Evolutionary conservation across 2,797 vertebrate genomes (phyloP), one percentile per base, ranked within the genome.

Genomic region (Chelidonichthys spinosus): DNA sequence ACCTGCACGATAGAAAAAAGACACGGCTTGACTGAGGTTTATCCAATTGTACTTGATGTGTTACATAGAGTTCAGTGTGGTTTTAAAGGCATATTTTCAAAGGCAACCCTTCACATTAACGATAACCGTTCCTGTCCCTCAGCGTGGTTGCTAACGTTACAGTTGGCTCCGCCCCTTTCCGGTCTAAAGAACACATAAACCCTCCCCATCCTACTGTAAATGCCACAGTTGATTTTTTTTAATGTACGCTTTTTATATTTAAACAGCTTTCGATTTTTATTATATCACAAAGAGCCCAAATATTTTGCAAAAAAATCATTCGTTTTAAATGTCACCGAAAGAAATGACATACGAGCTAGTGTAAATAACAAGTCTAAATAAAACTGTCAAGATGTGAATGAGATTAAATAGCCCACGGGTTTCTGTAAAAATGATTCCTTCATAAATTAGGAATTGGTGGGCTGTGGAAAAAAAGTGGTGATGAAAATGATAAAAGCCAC

Each of bases 61-160:
- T 55, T 10, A 43, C 18, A 43, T 7, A 39, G 7, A 0, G 42
- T 62, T 85, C 50, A 87, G 50, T 56, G 3, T 5, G 63, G 46
- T 40, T 77, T 69, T 62, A 62, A n/a, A 78, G 7, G 40, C 82
- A 91, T 79, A 69, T 69, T 84, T 85, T 18, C 78, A 11, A 78
- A n/a, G 47, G 43, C 63, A 67, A 73, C 69, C 74, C 73, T 80
- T 85, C 75, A 76, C 78, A 54, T 74, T 59, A 66, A 68, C 64
- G 84, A 39, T 7, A 62, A 50, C 67, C 66, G 83, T 33, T 70
- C 62, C 84, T 52, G 84, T 69, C 73, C 62, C 86, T 82, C 85
- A 81, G 92, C 90, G 90, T 93, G 91, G 90, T 92, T 93, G 87
- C 92, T 91, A 93, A 89, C 89, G 87, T 91, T 91, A 89, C 90